These are phyloP conservation scores for Athene cunicularia DNA, from an alignment of 2,113 vertebrate species.

Conservation along the genomic window DNA sequence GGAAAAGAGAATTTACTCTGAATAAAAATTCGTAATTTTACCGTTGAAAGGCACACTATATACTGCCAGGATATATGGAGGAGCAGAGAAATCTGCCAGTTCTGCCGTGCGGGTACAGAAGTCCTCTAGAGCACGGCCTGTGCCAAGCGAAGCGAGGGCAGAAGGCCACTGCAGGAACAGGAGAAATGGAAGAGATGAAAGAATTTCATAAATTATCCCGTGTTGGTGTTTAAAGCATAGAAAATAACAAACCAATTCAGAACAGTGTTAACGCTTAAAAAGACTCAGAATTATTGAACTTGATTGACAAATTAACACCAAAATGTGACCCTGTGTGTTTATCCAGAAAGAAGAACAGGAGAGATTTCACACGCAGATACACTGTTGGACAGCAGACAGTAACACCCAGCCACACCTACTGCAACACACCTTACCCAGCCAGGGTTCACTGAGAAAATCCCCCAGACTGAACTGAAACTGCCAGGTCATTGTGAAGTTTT, in stretches of 20 bases:
- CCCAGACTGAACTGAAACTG: no score
- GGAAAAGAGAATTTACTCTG: not conserved
- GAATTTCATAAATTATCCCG: not conserved
- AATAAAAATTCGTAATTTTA: not conserved
- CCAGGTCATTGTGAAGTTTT: no score
- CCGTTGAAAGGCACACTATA: not conserved
- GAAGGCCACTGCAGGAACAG: not conserved
- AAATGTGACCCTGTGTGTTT: no score
- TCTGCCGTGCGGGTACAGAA: not conserved
- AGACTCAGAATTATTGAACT: not conserved
- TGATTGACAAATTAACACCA: not conserved
- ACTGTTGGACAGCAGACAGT: no score
- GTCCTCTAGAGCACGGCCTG: not conserved
- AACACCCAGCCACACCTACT: no score
- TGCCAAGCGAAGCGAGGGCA: not conserved
- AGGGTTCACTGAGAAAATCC: no score
- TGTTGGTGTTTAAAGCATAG: not conserved
- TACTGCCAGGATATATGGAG: not conserved
- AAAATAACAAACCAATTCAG: not conserved
- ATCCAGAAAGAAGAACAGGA: no score
- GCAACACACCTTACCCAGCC: no score
- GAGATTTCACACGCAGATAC: no score
- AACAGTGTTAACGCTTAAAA: not conserved
- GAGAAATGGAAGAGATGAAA: not conserved
- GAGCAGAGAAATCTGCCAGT: not conserved